Conservation (phyloP, 2,888 invertebrate genomes). For the Phyto melanocephala region DNA sequence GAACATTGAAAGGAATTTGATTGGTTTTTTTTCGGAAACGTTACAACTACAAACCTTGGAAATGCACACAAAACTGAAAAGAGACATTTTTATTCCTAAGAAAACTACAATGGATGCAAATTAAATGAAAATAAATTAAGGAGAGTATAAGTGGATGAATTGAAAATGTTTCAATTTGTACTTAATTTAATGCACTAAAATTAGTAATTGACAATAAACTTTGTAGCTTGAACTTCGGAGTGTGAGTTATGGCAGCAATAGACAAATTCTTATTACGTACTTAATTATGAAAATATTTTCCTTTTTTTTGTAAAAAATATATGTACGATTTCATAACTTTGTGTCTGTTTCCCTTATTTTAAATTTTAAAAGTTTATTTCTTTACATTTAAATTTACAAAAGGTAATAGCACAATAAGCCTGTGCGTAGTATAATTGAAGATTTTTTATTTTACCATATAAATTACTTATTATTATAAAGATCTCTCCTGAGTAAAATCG, state of each 20-base stretch:
- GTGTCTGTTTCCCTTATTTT: no score
- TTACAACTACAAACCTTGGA: not conserved
- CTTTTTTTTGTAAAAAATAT: no score
- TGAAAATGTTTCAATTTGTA: no score
- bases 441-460: conserved; percentile 33
- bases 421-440: not conserved
- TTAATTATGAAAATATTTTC: no score
- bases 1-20: conserved; percentile 42
- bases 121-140: conserved; percentile 1
- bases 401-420: not conserved
- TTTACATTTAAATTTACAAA: no score
- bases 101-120: not conserved
- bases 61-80: not conserved
- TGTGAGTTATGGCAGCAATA: no score
- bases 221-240: no score
- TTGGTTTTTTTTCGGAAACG: conserved; percentile 25
- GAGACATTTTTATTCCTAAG: not conserved
- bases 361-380: no score
- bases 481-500: conserved; percentile 14
- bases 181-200: no score
- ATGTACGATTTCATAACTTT: no score
- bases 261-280: no score
- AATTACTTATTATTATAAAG: not conserved
- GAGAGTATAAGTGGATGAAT: not conserved
- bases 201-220: no score